Base-by-base conservation (phyloP, 2,113 vertebrate genomes). In the Macroglossus sobrinus region DNA sequence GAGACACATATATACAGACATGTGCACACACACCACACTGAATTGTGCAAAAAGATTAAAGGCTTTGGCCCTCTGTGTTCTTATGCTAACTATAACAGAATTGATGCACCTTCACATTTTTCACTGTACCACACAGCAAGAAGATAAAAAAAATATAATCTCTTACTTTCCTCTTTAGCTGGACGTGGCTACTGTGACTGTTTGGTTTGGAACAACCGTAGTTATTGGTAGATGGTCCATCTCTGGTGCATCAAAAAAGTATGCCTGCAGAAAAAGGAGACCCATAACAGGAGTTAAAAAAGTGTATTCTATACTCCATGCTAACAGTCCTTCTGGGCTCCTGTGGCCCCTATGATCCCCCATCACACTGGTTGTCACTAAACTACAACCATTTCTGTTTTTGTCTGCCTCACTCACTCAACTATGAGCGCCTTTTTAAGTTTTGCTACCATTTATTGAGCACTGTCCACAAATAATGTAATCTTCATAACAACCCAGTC, bases 211-310 rank as follows among this genome's bases (percentile, higher is more conserved):
- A 98, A 95, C 47, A 68, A 47, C 55, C 80, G 55, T 53, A 84
- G 93, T 1, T 91, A 93, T 64, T 93, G 81, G 85, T n/a, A 95
- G 93, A 80, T 97, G 84, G 80, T 98, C 97, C 92, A 93, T 15
- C 86, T 99, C 98, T 85, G 99, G 98, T 64, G 97, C 98, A 98
- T 99, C 99, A 97, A 99, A 99, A 98, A 99, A 99, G 98, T 99
- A 99, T 0, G 98, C 98, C 99, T 99, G 5, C 74, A 79, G 74
- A 55, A 63, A 93, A 76, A 75, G 72, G 78, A 94, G 64, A 88
- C 8, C 26, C 47, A 28, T 2, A 8, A 57, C 14, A 22, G 16
- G 28, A 53, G 61, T 95, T 84, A 89, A 40, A 40, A 69, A 78
- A 61, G 4, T 64, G 30, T 14, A 1, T 13, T 26, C 55, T 53